Evolutionary conservation across 2,888 invertebrate species (phyloP), one percentile per base, ranked within the genome.

Genomic region (Ceraclea dissimilis): DNA sequence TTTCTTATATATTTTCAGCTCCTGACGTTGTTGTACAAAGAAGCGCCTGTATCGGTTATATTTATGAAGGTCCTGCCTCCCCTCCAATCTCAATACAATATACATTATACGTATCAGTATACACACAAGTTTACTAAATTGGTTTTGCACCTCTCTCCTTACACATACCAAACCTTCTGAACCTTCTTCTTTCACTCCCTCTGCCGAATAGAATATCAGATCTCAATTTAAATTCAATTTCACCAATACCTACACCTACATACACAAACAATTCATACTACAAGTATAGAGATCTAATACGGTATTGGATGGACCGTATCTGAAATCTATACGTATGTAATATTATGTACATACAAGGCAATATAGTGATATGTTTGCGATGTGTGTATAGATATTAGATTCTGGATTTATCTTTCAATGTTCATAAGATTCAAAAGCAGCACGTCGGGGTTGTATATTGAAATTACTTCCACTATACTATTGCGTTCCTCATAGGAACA

Each of bases 151-250:
- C 47, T 47, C 20, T 20, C 18, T 4, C 20, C 17, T 16, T 47
- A 10, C 19, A 20, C 19, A 11, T 20, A 19, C 47, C 19, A 4
- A 18, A 19, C 11, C 20, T 20, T 19, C 16, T 17, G 13, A 17
- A 47, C 47, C 13, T 39, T 39, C 39, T 39, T 13, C 5, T 13
- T 39, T n/a, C 39, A 4, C 4, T 13, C 13, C 5, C 26, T 10
- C 26, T 26, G 26, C 39, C 39, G 39, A 39, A 39, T 16, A 16
- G 39, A 39, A 39, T 39, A 39, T 39, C 47, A 20, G 47, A 20
- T 47, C 47, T 20, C 47, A 47, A 47, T 47, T 47, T 47, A 47
- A 47, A 47, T 47, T 47, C 47, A 20, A 47, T 47, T 47, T 47
- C 18, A 4, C 19, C 47, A n/a, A n/a, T n/a, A n/a, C n/a, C n/a